Evolutionary conservation across 2,797 vertebrate genomes (phyloP).

Genomic region (Falco berigora): DNA sequence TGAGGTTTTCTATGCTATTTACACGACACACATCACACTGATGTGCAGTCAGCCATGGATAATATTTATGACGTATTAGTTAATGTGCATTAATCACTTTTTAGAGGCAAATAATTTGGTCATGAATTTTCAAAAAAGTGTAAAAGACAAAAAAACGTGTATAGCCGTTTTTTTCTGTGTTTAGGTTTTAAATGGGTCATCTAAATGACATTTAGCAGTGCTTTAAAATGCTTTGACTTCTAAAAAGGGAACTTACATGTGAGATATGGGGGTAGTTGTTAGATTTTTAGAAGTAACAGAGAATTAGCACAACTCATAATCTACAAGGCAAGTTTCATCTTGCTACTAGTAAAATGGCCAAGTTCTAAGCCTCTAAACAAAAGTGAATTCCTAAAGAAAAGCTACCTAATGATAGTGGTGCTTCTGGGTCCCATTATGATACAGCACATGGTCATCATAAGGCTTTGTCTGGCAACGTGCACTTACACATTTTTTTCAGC

Average conservation of each 20-base stretch:
- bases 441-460: constrained; percentile 64
- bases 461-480: constrained; percentile 35
- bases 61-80: background rate
- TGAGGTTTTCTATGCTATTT: background rate
- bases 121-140: background rate
- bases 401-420: constrained; percentile 42
- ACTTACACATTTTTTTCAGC: background rate
- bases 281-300: background rate
- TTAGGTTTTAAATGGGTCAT: background rate
- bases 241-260: background rate
- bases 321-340: background rate
- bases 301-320: background rate
- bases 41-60: constrained; percentile 21
- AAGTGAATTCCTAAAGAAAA: constrained; percentile 51
- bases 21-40: background rate
- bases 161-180: background rate
- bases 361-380: constrained; percentile 36
- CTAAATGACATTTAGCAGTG: background rate
- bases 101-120: constrained; percentile 60
- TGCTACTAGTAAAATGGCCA: background rate
- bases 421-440: constrained; percentile 55
- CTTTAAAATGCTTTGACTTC: background rate
- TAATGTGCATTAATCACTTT: constrained; percentile 43
- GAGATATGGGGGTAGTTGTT: background rate
- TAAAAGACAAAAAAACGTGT: background rate